A percentile compares a stretch with the other conserved stretches of the same genome.
phyloP scores from a whole-genome alignment of 2,888 invertebrate species.

The Nymphalis polychloros region DNA sequence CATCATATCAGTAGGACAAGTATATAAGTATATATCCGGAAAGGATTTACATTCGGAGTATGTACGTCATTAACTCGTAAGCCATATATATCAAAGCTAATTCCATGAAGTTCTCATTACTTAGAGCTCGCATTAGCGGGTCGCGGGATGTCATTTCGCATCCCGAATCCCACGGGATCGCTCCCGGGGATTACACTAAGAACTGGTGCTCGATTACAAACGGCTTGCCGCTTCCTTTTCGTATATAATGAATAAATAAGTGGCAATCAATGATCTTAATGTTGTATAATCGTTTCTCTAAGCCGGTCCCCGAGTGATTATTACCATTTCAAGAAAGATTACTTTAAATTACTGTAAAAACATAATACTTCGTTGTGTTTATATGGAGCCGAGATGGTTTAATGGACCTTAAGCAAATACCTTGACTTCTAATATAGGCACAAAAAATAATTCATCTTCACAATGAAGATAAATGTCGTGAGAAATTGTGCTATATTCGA shows the following conservation, averaged over 20 bases:
- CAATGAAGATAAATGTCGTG: too few relatives aligned
- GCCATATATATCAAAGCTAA: neutral
- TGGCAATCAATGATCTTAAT: constrained; percentile 1
- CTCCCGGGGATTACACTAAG: constrained; percentile 14
- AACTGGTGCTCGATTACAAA: constrained; percentile 14
- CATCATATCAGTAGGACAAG: too few relatives aligned
- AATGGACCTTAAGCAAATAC: too few relatives aligned
- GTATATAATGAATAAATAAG: constrained; percentile 4
- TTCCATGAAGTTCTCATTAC: constrained; percentile 7
- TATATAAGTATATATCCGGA: too few relatives aligned
- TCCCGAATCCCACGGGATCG: constrained; percentile 15
- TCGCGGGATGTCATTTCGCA: constrained; percentile 9
- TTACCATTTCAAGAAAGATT: neutral
- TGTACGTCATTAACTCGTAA: neutral
- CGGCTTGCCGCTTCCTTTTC: constrained; percentile 8
- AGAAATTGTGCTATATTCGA: too few relatives aligned
- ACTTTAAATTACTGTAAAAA: neutral
- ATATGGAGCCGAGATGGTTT: too few relatives aligned
- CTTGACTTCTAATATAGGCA: too few relatives aligned
- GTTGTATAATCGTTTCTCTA: neutral
- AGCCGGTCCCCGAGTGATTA: neutral
- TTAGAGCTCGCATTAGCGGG: constrained; percentile 11
- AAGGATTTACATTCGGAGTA: neutral
- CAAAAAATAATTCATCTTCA: too few relatives aligned
- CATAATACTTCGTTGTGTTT: too few relatives aligned